These are phyloP conservation scores for Erebia ligea DNA, from an alignment of 2,888 invertebrate species.

Conservation along the genomic window DNA sequence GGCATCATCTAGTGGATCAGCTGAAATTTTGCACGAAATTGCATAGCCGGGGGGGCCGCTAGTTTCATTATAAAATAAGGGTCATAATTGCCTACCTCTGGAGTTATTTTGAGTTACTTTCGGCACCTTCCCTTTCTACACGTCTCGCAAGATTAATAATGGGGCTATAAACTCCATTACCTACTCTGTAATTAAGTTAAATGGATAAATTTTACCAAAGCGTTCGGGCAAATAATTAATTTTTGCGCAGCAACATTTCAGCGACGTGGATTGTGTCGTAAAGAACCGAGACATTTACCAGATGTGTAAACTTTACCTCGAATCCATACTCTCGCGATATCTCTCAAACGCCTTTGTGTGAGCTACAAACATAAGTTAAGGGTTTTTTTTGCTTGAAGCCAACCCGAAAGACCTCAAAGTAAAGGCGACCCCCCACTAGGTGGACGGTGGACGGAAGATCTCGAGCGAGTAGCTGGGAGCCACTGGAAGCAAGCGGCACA, in stretches of 20 bases:
- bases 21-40: no score
- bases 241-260: slow-evolving; percentile 54
- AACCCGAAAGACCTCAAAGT: no score
- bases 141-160: slow-evolving; percentile 67
- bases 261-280: slow-evolving; percentile 44
- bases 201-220: slow-evolving; percentile 69
- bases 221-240: slow-evolving; percentile 64
- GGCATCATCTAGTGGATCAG: no score
- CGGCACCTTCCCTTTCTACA: slow-evolving; percentile 47
- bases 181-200: slow-evolving; percentile 72
- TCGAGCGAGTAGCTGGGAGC: no score
- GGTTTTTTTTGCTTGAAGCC: background rate
- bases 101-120: slow-evolving; percentile 52
- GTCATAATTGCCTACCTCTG: slow-evolving; percentile 44
- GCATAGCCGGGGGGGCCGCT: no score
- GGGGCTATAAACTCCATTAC: slow-evolving; percentile 69
- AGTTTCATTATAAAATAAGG: slow-evolving; percentile 24
- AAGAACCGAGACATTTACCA: slow-evolving; percentile 35
- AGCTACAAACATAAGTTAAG: no score
- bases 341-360: background rate
- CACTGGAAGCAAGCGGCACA: no score
- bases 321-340: background rate
- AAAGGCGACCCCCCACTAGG: no score
- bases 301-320: slow-evolving; percentile 9
- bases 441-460: no score